Conservation (phyloP, 2,113 vertebrate species). For the Dasyprocta punctata region DNA sequence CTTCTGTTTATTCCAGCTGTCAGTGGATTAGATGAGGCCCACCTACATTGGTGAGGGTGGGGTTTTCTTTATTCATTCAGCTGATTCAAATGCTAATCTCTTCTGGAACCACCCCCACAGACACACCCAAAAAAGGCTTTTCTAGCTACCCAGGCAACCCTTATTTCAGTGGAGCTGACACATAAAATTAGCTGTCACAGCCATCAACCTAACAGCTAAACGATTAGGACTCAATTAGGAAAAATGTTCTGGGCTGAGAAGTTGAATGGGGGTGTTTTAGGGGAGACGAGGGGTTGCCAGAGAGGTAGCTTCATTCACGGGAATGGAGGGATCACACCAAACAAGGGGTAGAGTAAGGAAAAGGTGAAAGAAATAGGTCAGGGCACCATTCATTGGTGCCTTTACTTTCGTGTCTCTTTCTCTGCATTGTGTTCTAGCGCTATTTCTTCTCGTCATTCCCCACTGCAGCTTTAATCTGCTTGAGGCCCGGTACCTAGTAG, state of each 20-base stretch:
- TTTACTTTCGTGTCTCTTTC: not conserved
- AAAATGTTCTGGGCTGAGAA: not conserved
- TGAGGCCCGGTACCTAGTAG: not conserved
- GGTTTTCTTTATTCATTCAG: not conserved
- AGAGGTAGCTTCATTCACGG: not conserved
- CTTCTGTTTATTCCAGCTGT: not conserved
- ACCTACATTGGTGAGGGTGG: not conserved
- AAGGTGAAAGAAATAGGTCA: not conserved
- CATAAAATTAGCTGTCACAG: not conserved
- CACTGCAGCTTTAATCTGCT: not conserved
- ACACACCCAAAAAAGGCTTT: not conserved
- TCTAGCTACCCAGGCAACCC: not conserved
- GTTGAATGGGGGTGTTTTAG: not conserved
- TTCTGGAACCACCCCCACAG: not conserved
- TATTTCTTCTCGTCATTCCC: not conserved
- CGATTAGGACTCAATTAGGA: not conserved
- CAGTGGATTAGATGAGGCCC: not conserved
- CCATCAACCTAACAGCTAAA: not conserved
- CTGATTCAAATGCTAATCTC: not conserved
- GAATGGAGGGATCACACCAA: not conserved
- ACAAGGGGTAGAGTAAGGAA: not conserved
- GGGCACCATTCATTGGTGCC: not conserved
- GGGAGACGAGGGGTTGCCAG: not conserved
- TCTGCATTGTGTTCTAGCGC: not conserved
- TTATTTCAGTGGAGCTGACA: not conserved